These are phyloP conservation scores for Drosophila birchii DNA, from an alignment of 2,888 invertebrate genomes.

Conservation along the genomic window DNA sequence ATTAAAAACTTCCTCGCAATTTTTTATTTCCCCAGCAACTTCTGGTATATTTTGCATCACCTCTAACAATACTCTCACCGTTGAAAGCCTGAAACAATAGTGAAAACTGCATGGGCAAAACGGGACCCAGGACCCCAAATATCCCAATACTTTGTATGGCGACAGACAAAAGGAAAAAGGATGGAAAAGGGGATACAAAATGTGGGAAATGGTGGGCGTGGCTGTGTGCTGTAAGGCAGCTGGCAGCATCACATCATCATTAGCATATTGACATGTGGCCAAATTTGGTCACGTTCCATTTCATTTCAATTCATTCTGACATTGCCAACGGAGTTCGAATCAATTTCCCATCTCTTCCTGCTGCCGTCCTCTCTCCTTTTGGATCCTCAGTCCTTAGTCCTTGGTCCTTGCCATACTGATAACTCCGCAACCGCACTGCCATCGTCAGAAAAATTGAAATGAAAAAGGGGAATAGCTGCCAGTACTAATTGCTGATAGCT, in stretches of 20 bases:
- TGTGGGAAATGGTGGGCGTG: conserved; percentile 3
- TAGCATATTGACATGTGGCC: conserved; percentile 79
- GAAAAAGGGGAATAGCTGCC: conserved; percentile 48
- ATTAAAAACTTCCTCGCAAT: background rate
- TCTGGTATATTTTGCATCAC: background rate
- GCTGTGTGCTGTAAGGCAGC: background rate
- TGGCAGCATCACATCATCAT: conserved; percentile 57
- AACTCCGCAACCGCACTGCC: conserved; percentile 45
- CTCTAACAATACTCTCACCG: background rate
- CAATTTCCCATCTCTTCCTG: conserved; percentile 56
- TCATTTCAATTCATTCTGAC: conserved; percentile 68
- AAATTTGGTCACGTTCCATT: conserved; percentile 78
- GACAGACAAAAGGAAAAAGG: background rate
- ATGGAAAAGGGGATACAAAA: background rate
- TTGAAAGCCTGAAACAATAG: conserved; percentile 17
- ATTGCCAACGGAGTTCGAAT: conserved; percentile 55
- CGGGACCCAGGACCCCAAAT: background rate
- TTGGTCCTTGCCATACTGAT: conserved; percentile 40
- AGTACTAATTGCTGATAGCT: conserved; percentile 64
- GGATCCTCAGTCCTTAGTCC: conserved; percentile 3
- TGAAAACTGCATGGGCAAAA: conserved; percentile 6
- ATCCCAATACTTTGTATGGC: background rate
- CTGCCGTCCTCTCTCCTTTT: background rate
- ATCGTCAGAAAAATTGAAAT: conserved; percentile 16
- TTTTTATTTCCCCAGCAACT: background rate